Percentiles rank a stretch among this genome's conserved stretches.
phyloP scores from a whole-genome alignment of 2,113 vertebrate species.

The Tiliqua scincoides region DNA sequence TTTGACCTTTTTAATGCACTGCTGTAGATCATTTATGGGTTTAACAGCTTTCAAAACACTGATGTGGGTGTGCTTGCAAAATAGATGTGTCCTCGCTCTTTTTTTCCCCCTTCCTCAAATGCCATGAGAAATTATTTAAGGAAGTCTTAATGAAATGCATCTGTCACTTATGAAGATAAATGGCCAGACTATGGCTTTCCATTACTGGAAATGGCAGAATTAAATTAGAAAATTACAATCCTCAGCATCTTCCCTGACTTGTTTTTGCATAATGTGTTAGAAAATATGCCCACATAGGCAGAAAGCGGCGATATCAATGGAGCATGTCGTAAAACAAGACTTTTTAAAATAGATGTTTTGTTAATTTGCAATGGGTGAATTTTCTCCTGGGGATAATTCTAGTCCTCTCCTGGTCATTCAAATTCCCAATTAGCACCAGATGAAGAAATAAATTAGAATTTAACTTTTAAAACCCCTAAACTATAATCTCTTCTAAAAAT shows the following conservation, averaged over 20 bases:
- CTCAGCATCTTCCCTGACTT: conserved; percentile 81
- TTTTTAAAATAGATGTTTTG: conserved; percentile 36
- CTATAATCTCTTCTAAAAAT: conserved; percentile 16
- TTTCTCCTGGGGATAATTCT: conserved; percentile 22
- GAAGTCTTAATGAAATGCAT: conserved; percentile 84
- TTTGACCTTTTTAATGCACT: conserved; percentile 72
- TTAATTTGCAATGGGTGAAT: conserved; percentile 27
- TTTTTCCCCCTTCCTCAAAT: conserved; percentile 68
- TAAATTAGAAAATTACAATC: conserved; percentile 84
- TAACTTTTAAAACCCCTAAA: neutral
- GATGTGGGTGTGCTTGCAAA: conserved; percentile 62
- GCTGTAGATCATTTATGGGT: conserved; percentile 61
- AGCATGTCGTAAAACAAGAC: conserved; percentile 52
- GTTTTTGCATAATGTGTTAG: conserved; percentile 83
- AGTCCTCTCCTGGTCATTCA: neutral
- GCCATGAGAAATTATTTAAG: conserved; percentile 80
- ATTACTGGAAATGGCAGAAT: conserved; percentile 86
- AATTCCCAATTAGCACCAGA: conserved; percentile 1
- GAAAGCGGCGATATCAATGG: conserved; percentile 71
- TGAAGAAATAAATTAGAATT: conserved; percentile 7
- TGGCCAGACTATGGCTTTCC: conserved; percentile 77
- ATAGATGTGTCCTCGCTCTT: conserved; percentile 66
- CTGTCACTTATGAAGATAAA: conserved; percentile 85
- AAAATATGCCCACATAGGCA: conserved; percentile 80
- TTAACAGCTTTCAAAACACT: conserved; percentile 74